phyloP scores from a whole-genome alignment of 2,113 vertebrate genomes.

The Tautogolabrus adspersus region DNA sequence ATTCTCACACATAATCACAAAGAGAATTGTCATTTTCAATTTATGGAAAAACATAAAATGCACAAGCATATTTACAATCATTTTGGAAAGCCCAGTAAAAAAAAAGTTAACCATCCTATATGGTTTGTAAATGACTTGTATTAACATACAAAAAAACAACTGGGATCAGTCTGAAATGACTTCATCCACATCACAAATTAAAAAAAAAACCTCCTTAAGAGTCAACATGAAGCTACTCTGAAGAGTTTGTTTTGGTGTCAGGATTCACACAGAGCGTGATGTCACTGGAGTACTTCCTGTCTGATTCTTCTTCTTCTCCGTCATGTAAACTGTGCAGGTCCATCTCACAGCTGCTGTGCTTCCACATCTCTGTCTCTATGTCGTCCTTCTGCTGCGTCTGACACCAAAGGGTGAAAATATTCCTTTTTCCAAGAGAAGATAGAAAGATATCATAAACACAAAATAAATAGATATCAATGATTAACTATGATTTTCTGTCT shows the following conservation, averaged over 20 bases:
- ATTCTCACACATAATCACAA: background rate
- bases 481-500: no score
- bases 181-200: background rate
- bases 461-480: no score
- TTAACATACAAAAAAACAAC: background rate
- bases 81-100: no score
- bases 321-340: constrained; percentile 23
- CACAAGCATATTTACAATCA: background rate
- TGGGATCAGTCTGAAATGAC: background rate
- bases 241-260: constrained; percentile 11
- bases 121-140: background rate
- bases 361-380: constrained; percentile 76
- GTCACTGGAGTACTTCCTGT: constrained; percentile 66
- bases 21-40: background rate
- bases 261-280: constrained; percentile 64
- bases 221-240: background rate
- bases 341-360: constrained; percentile 38
- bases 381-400: constrained; percentile 51
- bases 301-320: constrained; percentile 22
- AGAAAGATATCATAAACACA: background rate
- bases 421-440: constrained; percentile 34
- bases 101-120: background rate
- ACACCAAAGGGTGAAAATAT: constrained; percentile 10
- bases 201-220: background rate
- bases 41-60: background rate